phyloP scores from a whole-genome alignment of 1,140 invertebrate genomes.

The Euura saliciscinereae region DNA sequence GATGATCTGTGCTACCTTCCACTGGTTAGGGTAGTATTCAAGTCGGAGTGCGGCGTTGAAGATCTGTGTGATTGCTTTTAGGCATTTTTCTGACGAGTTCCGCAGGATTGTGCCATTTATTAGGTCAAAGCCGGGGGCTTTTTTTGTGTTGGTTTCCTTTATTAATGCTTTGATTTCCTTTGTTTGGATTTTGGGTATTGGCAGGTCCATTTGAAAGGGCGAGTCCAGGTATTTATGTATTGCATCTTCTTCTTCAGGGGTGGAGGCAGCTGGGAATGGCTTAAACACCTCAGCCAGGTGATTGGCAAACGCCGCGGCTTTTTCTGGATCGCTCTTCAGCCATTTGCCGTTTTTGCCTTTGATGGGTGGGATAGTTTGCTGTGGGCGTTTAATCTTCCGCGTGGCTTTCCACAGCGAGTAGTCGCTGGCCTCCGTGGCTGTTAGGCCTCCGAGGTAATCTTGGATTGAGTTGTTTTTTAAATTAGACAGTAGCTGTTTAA shows the following conservation, averaged over 20 bases:
- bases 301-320: conserved; percentile 22
- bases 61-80: background rate
- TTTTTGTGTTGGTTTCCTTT: too few relatives aligned
- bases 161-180: too few relatives aligned
- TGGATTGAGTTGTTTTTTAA: conserved; percentile 16
- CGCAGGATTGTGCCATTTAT: too few relatives aligned
- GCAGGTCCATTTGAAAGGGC: too few relatives aligned
- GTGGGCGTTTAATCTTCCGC: conserved; percentile 28
- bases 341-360: conserved; percentile 19
- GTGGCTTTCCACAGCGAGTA: conserved; percentile 35
- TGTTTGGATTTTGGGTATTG: too few relatives aligned
- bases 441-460: conserved; percentile 17
- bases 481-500: background rate
- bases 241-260: background rate
- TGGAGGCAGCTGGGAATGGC: conserved; percentile 12
- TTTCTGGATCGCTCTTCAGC: conserved; percentile 23
- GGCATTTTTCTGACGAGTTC: too few relatives aligned
- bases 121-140: too few relatives aligned
- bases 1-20: conserved; percentile 43
- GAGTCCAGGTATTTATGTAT: too few relatives aligned
- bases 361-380: conserved; percentile 24
- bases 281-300: conserved; percentile 20
- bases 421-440: conserved; percentile 16
- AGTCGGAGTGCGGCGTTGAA: conserved; percentile 22
- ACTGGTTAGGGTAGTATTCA: conserved; percentile 31